Percentiles rank a stretch among this genome's conserved stretches.
Conservation (phyloP, 2,888 invertebrate genomes). For the Leptura quadrifasciata region DNA sequence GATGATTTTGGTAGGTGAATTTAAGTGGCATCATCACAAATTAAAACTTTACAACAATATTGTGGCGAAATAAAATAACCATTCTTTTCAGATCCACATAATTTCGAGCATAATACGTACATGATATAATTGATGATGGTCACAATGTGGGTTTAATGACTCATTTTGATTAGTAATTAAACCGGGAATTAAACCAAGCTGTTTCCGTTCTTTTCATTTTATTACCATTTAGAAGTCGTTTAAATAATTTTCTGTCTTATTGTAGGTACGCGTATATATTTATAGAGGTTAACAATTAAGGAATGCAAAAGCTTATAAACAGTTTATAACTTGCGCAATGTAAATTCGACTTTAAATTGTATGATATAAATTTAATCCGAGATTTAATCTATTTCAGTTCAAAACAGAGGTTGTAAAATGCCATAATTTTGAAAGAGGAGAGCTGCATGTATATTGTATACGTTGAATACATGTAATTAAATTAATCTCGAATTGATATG, state of each 20-base stretch:
- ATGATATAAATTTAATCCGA: background rate
- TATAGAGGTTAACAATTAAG: background rate
- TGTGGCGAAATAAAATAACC: background rate
- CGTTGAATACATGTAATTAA: too few species aligned
- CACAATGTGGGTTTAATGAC: slow-evolving; percentile 31
- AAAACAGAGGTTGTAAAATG: background rate
- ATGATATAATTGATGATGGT: slow-evolving; percentile 13
- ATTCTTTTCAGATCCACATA: background rate
- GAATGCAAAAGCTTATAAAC: background rate
- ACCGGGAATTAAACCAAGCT: slow-evolving; percentile 9
- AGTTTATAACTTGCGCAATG: background rate
- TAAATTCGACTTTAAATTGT: background rate
- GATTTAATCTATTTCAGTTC: background rate
- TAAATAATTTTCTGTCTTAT: slow-evolving; percentile 18
- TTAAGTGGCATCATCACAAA: background rate
- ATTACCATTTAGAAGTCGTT: slow-evolving; percentile 5
- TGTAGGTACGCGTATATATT: background rate
- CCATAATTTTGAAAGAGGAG: background rate
- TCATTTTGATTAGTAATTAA: slow-evolving; percentile 39
- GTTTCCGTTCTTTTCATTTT: slow-evolving; percentile 30
- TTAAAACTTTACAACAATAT: background rate
- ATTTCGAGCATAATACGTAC: too few species aligned
- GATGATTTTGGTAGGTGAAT: background rate
- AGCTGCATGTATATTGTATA: too few species aligned
- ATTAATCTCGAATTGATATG: too few species aligned